A percentile compares a stretch with the other conserved stretches of the same genome.
Evolutionary conservation across 2,113 vertebrate genomes (phyloP).

Genomic region (Calyptomena viridis): DNA sequence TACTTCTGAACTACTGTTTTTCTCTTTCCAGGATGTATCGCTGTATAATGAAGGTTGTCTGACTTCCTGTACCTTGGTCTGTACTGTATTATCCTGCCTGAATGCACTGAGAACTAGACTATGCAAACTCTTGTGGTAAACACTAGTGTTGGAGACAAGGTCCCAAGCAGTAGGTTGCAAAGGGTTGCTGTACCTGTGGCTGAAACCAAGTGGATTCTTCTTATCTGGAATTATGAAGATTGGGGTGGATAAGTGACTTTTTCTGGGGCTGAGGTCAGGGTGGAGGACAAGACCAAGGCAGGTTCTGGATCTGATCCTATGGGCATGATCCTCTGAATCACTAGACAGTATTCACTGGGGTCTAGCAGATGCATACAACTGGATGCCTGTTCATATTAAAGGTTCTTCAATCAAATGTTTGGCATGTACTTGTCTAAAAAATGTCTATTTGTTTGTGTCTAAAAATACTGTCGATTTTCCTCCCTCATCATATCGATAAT

Average conservation of each 20-base stretch:
- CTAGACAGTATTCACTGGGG: rapidly evolving
- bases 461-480: background rate
- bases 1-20: background rate
- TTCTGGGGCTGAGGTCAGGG: background rate
- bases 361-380: background rate
- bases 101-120: background rate
- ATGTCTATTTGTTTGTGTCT: background rate
- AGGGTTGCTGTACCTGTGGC: background rate
- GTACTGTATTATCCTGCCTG: background rate
- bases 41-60: background rate
- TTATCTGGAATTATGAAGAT: background rate
- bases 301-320: background rate
- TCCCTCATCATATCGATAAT: background rate
- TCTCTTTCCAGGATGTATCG: background rate
- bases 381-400: background rate
- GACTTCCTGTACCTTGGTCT: background rate
- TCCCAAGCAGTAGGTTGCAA: background rate
- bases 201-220: background rate
- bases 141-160: background rate
- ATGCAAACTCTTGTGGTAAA: background rate
- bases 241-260: background rate
- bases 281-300: background rate
- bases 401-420: background rate
- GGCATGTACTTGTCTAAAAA: background rate
- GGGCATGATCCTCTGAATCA: background rate